Evolutionary conservation across 2,888 invertebrate genomes (phyloP).

Genomic region (Trachelus stipa): DNA sequence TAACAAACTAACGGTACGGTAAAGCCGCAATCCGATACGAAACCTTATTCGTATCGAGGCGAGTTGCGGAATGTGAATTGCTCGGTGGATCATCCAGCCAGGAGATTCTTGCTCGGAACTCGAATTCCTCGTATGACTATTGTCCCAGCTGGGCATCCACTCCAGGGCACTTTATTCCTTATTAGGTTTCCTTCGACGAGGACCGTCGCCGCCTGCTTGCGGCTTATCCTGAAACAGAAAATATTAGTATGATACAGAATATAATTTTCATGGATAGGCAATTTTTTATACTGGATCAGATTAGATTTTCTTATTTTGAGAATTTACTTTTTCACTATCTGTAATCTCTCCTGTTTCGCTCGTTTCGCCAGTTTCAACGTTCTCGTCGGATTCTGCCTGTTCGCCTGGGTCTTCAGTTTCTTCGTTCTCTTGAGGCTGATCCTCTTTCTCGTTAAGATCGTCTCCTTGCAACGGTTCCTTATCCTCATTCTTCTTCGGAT

Average conservation of each 20-base stretch:
- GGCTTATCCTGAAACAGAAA: slow-evolving; percentile 44
- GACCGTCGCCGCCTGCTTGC: slow-evolving; percentile 52
- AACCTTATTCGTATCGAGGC: background rate
- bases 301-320: background rate
- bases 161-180: slow-evolving; percentile 47
- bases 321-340: slow-evolving; percentile 52
- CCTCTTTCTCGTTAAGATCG: slow-evolving; percentile 60
- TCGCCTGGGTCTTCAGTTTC: slow-evolving; percentile 66
- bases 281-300: slow-evolving; percentile 16
- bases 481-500: slow-evolving; percentile 36
- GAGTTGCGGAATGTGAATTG: background rate
- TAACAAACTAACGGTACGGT: background rate
- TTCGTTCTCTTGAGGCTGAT: slow-evolving; percentile 72
- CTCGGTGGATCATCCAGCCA: background rate
- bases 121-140: background rate
- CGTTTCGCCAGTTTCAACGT: slow-evolving; percentile 47
- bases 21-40: background rate
- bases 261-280: background rate
- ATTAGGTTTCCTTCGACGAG: slow-evolving; percentile 64
- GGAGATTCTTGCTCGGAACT: background rate
- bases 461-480: slow-evolving; percentile 36
- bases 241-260: background rate
- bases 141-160: background rate
- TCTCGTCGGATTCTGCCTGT: slow-evolving; percentile 49
- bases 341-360: slow-evolving; percentile 49